Conservation (phyloP, 2,113 vertebrate species). For the Mirounga angustirostris region DNA sequence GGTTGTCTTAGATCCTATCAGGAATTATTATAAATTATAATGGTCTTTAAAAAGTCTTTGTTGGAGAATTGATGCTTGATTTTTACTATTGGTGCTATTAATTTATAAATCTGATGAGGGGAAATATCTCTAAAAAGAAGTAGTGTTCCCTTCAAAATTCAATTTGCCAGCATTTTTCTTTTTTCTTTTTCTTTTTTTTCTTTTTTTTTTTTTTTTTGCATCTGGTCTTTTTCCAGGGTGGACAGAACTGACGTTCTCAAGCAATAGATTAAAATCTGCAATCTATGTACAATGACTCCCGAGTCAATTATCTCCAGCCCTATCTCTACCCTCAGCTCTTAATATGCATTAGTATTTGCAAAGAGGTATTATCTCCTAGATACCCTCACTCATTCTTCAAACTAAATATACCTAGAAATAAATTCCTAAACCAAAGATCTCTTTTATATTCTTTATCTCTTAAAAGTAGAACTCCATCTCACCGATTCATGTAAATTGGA, state of each 20-base stretch:
- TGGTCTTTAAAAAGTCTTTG: not conserved
- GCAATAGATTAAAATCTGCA: not conserved
- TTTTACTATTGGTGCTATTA: not conserved
- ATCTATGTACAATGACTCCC: not conserved
- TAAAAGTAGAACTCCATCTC: not conserved
- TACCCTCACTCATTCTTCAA: not conserved
- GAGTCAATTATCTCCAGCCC: not conserved
- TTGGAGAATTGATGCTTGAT: not conserved
- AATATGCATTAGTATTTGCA: not conserved
- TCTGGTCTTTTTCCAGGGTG: not conserved
- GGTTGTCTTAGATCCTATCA: not conserved
- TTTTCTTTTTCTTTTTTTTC: not conserved
- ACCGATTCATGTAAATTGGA: not conserved
- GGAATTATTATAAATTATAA: not conserved
- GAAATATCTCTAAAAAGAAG: not conserved
- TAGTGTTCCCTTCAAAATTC: not conserved
- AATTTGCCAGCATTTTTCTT: not conserved
- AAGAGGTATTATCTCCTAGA: slow-evolving; percentile 13
- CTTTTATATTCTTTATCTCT: not conserved
- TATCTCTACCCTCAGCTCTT: not conserved
- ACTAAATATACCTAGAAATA: not conserved
- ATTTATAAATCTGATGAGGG: slow-evolving; percentile 8
- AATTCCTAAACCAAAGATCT: not conserved
- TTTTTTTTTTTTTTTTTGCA: not conserved
- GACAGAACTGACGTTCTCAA: not conserved